Evolutionary conservation across 2,797 vertebrate species (phyloP).

Genomic region (Momotus momota): DNA sequence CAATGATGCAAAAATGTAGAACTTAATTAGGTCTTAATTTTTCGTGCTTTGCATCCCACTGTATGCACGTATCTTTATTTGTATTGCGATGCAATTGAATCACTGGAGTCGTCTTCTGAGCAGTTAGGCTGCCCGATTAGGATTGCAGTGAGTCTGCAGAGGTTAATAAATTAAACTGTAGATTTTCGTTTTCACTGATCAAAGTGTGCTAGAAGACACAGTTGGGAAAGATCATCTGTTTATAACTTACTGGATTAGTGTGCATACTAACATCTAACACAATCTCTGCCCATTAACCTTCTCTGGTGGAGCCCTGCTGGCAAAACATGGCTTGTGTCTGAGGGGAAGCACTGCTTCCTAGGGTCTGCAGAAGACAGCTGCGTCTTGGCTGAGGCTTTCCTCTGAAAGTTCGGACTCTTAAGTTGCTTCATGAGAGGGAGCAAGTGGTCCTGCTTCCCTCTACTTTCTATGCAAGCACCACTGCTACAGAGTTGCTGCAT

Average conservation of each 20-base stretch:
- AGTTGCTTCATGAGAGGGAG: background rate
- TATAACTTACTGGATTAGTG: background rate
- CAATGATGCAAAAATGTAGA: constrained; percentile 37
- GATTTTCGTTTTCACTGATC: background rate
- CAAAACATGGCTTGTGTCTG: background rate
- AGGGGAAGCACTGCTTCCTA: background rate
- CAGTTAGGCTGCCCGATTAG: background rate
- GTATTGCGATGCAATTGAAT: background rate
- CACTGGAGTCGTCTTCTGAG: background rate
- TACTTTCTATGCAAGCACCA: fast-evolving
- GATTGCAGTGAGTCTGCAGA: background rate
- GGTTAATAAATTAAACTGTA: background rate
- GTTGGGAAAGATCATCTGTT: background rate
- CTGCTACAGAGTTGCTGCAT: background rate
- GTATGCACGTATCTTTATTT: constrained; percentile 14
- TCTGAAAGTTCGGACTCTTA: fast-evolving
- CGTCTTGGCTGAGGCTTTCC: background rate
- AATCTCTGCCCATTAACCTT: background rate
- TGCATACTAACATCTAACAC: background rate
- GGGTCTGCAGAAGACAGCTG: background rate
- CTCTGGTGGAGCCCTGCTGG: background rate
- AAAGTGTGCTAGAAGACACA: background rate
- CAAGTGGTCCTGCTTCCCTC: background rate
- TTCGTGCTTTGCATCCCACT: constrained; percentile 40
- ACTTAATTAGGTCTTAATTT: constrained; percentile 55